phyloP scores from a whole-genome alignment of 1,140 invertebrate species.

The Papilio polytes region DNA sequence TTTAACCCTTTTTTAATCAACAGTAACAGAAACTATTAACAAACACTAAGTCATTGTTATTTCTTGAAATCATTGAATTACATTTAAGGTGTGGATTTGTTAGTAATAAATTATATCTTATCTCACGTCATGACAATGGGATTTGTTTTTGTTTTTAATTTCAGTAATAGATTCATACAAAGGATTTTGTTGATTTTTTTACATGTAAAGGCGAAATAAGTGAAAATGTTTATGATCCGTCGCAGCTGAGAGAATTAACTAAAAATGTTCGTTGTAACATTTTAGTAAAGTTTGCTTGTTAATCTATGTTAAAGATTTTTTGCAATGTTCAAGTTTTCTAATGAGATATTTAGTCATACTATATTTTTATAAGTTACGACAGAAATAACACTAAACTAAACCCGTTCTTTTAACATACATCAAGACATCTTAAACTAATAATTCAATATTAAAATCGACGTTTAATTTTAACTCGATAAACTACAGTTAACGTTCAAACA shows the following conservation, averaged over 20 bases:
- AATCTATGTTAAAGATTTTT: not conserved
- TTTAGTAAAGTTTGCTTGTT: not conserved
- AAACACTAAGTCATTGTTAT: constrained; percentile 27
- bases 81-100: constrained; percentile 16
- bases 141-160: constrained; percentile 29
- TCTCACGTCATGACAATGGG: constrained; percentile 23
- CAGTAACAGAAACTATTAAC: constrained; percentile 24
- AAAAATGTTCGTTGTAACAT: not conserved
- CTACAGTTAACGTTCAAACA: not conserved
- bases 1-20: constrained; percentile 32
- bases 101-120: constrained; percentile 28
- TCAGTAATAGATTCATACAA: constrained; percentile 32
- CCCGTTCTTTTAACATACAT: not conserved
- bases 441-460: not conserved
- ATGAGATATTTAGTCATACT: not conserved
- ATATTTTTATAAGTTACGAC: not conserved
- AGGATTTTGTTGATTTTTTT: not conserved
- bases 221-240: too few species aligned
- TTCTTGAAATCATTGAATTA: constrained; percentile 28
- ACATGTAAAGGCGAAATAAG: too few species aligned
- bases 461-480: not conserved
- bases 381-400: not conserved
- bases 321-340: not conserved
- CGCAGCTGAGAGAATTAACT: too few species aligned
- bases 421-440: not conserved